A percentile compares a stretch with the other conserved stretches of the same genome.
Conservation (phyloP, 1,140 invertebrate species). For the Penaeus indicus region DNA sequence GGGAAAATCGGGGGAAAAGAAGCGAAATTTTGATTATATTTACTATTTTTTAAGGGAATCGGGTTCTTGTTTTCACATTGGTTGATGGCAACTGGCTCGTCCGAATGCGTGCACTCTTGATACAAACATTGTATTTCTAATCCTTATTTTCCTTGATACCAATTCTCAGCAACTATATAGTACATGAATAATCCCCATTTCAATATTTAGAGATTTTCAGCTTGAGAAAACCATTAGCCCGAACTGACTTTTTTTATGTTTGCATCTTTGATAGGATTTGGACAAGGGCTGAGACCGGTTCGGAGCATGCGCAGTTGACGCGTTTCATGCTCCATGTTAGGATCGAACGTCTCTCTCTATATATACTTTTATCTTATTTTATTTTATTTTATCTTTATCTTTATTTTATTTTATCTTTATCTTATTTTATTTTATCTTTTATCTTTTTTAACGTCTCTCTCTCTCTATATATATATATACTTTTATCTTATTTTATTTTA, state of each 20-base stretch:
- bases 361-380: not conserved
- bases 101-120: constrained; percentile 1
- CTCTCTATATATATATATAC: too few species aligned
- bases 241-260: not conserved
- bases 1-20: not conserved
- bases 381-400: not conserved
- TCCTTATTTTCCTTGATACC: not conserved
- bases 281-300: constrained; percentile 34
- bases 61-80: constrained; percentile 35
- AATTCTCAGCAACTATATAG: not conserved
- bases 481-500: too few species aligned
- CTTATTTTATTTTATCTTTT: not conserved
- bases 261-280: constrained; percentile 5
- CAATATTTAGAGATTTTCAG: not conserved
- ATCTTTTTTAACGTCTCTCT: not conserved
- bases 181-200: not conserved
- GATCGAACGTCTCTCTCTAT: constrained; percentile 13
- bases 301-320: constrained; percentile 36
- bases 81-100: constrained; percentile 45
- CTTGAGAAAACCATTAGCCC: too few species aligned
- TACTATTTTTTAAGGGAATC: constrained; percentile 16
- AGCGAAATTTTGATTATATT: not conserved
- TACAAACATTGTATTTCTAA: not conserved
- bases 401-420: not conserved
- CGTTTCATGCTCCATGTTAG: constrained; percentile 29